phyloP scores from a whole-genome alignment of 2,797 vertebrate genomes.

The Orientallactaga sibirica region DNA sequence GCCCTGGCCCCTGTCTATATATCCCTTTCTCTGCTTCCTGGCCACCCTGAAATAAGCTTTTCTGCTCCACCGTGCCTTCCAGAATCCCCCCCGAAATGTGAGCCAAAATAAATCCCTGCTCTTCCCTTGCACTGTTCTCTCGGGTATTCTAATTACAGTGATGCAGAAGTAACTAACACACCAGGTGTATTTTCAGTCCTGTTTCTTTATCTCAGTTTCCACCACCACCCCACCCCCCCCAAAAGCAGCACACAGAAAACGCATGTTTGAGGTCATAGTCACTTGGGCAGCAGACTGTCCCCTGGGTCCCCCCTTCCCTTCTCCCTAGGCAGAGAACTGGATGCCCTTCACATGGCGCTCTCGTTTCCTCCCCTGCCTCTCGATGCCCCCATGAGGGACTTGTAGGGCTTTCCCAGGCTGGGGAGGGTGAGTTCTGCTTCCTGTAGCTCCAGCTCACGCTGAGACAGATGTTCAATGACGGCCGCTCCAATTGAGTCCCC shows the following conservation, averaged over 20 bases:
- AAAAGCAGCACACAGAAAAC: slow-evolving; percentile 25
- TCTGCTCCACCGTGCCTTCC: neutral
- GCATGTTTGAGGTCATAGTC: neutral
- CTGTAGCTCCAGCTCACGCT: slow-evolving; percentile 91
- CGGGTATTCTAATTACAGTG: neutral
- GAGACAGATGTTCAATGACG: slow-evolving; percentile 95
- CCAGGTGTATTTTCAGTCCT: slow-evolving; percentile 3
- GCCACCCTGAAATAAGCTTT: neutral
- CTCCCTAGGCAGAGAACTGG: neutral
- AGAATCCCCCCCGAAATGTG: neutral
- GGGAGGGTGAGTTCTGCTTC: slow-evolving; percentile 93
- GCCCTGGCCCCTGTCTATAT: too few relatives aligned
- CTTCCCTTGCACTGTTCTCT: neutral
- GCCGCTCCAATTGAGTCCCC: slow-evolving; percentile 96
- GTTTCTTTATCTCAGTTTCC: slow-evolving; percentile 66
- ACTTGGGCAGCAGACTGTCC: neutral
- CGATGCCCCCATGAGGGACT: slow-evolving; percentile 88
- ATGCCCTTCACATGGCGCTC: slow-evolving; percentile 89
- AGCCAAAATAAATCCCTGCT: neutral
- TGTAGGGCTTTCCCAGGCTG: slow-evolving; percentile 93
- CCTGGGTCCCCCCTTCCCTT: neutral
- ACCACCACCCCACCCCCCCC: neutral
- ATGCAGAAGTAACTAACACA: neutral
- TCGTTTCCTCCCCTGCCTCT: slow-evolving; percentile 91
- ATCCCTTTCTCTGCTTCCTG: neutral